phyloP scores from a whole-genome alignment of 2,888 invertebrate species.

The Elmis aenea region DNA sequence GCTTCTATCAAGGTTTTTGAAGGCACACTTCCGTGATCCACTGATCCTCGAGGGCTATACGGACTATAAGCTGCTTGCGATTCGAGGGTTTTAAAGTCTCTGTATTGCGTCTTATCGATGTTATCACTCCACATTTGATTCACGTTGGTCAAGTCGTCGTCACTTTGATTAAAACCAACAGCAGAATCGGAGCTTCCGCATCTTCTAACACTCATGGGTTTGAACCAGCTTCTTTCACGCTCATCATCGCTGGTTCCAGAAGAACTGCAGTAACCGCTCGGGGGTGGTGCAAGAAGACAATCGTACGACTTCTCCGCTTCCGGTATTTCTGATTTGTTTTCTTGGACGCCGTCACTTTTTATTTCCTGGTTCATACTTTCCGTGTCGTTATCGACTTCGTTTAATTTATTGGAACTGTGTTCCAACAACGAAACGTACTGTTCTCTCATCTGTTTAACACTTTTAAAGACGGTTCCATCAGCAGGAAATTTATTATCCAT shows the following conservation, averaged over 20 bases:
- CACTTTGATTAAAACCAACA: slow-evolving; percentile 45
- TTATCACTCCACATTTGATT: not conserved
- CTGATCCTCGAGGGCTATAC: slow-evolving; percentile 41
- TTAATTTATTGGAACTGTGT: slow-evolving; percentile 30
- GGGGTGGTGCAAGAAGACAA: slow-evolving; percentile 35
- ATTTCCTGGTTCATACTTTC: slow-evolving; percentile 4
- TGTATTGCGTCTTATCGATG: too few relatives aligned
- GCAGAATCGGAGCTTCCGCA: slow-evolving; percentile 53
- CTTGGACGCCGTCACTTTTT: slow-evolving; percentile 3
- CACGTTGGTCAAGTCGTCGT: slow-evolving; percentile 45
- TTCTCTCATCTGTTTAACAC: slow-evolving; percentile 38
- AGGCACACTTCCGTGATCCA: slow-evolving; percentile 43
- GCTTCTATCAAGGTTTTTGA: slow-evolving; percentile 54
- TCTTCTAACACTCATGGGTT: slow-evolving; percentile 39
- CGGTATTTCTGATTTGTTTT: not conserved
- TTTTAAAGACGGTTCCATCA: slow-evolving; percentile 31
- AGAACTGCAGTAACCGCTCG: slow-evolving; percentile 43
- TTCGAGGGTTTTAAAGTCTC: not conserved
- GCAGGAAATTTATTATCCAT: slow-evolving; percentile 21
- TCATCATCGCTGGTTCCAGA: slow-evolving; percentile 43
- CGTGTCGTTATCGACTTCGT: slow-evolving; percentile 9
- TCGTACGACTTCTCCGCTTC: slow-evolving; percentile 19
- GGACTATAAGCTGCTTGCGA: slow-evolving; percentile 25
- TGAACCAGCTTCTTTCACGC: slow-evolving; percentile 29
- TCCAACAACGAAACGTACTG: slow-evolving; percentile 39